These are phyloP conservation scores for Heteromyza rotundicornis DNA, from an alignment of 2,888 invertebrate genomes.

Conservation along the genomic window DNA sequence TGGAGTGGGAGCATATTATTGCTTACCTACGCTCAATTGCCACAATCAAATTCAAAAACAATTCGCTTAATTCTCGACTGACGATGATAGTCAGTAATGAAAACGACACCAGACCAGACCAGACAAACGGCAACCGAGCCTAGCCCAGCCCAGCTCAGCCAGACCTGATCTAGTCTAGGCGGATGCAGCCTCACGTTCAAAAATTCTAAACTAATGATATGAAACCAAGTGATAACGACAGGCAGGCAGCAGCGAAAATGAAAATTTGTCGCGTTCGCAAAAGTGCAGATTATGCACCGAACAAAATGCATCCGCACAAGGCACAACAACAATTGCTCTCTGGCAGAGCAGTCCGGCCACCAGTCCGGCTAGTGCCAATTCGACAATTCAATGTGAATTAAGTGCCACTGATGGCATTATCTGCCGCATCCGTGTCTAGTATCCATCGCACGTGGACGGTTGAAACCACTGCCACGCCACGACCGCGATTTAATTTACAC, in stretches of 20 bases:
- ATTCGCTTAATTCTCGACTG: slow-evolving; percentile 58
- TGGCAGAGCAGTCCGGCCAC: no score
- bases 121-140: not conserved
- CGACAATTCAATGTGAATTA: slow-evolving; percentile 35
- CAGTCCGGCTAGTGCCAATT: no score
- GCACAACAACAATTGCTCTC: slow-evolving; percentile 23
- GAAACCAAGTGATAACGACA: slow-evolving; percentile 44
- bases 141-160: slow-evolving; percentile 27
- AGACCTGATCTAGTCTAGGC: slow-evolving; percentile 41
- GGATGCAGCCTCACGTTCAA: slow-evolving; percentile 49
- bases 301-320: no score
- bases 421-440: not conserved
- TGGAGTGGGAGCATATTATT: not conserved
- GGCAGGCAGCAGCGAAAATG: no score
- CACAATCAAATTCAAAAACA: slow-evolving; percentile 61
- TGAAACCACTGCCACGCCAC: not conserved
- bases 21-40: slow-evolving; percentile 57
- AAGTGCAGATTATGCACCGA: slow-evolving; percentile 29
- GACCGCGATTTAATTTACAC: no score
- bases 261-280: slow-evolving; percentile 17
- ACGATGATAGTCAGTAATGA: slow-evolving; percentile 28
- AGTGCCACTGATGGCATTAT: slow-evolving; percentile 36
- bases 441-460: slow-evolving; percentile 29
- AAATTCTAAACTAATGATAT: not conserved
- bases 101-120: slow-evolving; percentile 23